Base-by-base conservation (phyloP, 2,113 vertebrate genomes). In the Halcyon senegalensis region DNA sequence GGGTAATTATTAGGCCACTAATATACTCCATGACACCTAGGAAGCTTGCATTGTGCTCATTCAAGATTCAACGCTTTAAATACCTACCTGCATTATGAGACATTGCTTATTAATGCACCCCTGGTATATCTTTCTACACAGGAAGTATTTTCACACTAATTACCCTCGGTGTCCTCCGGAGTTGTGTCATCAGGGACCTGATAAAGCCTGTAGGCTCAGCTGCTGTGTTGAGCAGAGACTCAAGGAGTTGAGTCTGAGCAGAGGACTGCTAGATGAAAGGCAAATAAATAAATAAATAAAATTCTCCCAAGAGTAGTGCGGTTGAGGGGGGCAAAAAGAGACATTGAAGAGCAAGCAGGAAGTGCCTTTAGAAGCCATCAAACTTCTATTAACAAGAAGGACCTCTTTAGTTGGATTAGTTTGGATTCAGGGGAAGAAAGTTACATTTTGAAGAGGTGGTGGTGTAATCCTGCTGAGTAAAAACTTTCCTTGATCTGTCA, bases 391-490 rank as follows among this genome's bases (percentile, higher is more conserved):
- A 35, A 33, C 18, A 66, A 27, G 35, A 33, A 35, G 21, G 23
- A 51, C 3, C 25, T 56, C 6, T 60, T 66, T 4, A 73, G 27
- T n/a, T 53, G 30, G 30, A 27, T 56, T 51, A 25, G 8, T 68
- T 46, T 80, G 58, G 17, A 28, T 33, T 74, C 46, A 55, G n/a
- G 27, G 33, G 12, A 15, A 75, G 44, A 39, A 69, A 76, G 50
- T 10, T 6, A 24, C 21, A 28, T 39, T 41, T 76, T 25, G 15
- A 15, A 20, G 48, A 72, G 35, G 41, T 43, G 18, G 2, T 39
- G 10, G 0, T 74, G n/a, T 35, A 37, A 55, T 75, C n/a, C 24
- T 0, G 0, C 43, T 48, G n/a, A 10, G 24, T 66, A 23, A 53
- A 70, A 66, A 30, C 39, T 28, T 39, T 13, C 33, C 37, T 35